phyloP scores from a whole-genome alignment of 1,140 invertebrate genomes.

The Oppia nitens region DNA sequence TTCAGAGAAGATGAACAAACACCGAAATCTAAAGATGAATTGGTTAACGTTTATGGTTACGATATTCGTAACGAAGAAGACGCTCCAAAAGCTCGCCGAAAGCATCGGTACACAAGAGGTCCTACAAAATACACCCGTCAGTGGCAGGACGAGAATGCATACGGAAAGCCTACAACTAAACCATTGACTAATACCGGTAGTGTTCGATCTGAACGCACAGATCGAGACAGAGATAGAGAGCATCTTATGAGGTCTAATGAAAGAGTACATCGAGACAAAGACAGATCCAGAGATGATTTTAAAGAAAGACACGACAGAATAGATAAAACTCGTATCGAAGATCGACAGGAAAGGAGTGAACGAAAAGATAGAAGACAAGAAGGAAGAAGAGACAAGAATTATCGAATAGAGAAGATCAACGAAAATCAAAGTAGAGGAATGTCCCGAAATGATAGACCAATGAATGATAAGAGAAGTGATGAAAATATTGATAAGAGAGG shows the following conservation, averaged over 20 bases:
- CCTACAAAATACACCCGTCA: slow-evolving; percentile 62
- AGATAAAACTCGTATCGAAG: too few relatives aligned
- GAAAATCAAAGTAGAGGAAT: background rate
- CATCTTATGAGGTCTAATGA: too few relatives aligned
- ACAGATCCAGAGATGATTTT: too few relatives aligned
- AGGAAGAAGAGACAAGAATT: background rate
- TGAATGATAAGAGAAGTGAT: background rate
- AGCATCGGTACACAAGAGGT: slow-evolving; percentile 66
- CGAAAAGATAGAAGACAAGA: background rate
- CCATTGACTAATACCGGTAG: background rate
- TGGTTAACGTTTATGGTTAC: slow-evolving; percentile 77
- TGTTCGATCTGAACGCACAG: background rate
- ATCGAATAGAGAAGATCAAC: background rate
- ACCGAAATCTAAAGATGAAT: slow-evolving; percentile 70
- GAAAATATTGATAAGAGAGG: background rate
- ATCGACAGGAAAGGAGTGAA: background rate
- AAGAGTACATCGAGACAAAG: too few relatives aligned
- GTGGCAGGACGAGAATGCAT: slow-evolving; percentile 1
- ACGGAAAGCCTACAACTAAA: background rate
- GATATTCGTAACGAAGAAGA: slow-evolving; percentile 84
- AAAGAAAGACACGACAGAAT: too few relatives aligned
- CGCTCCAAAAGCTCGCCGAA: slow-evolving; percentile 61
- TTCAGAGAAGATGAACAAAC: slow-evolving; percentile 61
- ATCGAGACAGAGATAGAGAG: too few relatives aligned
- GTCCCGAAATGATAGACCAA: background rate